Conservation (phyloP, 2,113 vertebrate genomes). For the Melospiza georgiana region DNA sequence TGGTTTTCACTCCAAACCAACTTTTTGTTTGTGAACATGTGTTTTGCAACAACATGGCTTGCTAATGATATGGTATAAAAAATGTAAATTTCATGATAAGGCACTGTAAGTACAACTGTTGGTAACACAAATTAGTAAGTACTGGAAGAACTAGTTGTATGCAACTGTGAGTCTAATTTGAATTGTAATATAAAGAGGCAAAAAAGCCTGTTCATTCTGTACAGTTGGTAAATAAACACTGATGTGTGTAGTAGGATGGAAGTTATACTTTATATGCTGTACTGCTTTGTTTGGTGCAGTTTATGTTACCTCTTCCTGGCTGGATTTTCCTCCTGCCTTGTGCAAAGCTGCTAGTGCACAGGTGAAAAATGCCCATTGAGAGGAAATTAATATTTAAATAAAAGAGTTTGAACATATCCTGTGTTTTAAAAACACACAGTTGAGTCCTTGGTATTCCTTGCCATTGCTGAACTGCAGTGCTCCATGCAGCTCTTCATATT, state of each 20-base stretch:
- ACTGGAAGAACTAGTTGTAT: not conserved
- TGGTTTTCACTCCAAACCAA: not conserved
- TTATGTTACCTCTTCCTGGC: not conserved
- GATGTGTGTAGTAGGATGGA: not conserved
- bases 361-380: not conserved
- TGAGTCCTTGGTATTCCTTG: not conserved
- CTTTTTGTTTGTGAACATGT: not conserved
- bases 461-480: not conserved
- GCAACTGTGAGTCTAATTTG: not conserved
- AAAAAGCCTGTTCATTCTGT: not conserved
- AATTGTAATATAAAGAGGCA: not conserved
- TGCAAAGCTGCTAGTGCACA: not conserved
- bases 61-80: not conserved
- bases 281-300: not conserved
- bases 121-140: not conserved
- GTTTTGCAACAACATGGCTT: not conserved
- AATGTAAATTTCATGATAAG: not conserved
- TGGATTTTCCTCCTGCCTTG: not conserved
- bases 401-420: not conserved
- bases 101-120: not conserved
- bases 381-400: not conserved
- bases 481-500: not conserved
- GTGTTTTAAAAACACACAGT: not conserved
- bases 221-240: not conserved
- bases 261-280: not conserved